phyloP scores from a whole-genome alignment of 2,797 vertebrate genomes.

The Enoplosus armatus region DNA sequence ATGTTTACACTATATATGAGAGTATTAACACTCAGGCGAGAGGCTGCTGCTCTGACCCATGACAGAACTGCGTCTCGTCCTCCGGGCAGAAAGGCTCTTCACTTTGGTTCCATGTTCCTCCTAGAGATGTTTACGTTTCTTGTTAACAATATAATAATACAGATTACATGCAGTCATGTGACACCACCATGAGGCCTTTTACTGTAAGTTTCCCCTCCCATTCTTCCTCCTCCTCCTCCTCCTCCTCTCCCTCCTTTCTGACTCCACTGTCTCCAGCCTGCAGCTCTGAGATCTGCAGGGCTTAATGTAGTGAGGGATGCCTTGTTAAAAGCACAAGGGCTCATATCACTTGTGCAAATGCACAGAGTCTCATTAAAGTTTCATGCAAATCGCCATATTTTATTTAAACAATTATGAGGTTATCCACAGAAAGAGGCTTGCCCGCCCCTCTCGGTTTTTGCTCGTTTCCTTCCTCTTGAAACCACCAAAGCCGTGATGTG shows the following conservation, averaged over 20 bases:
- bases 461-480: constrained; percentile 55
- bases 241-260: constrained; percentile 19
- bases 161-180: constrained; percentile 38
- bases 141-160: constrained; percentile 31
- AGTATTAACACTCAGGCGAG: constrained; percentile 5
- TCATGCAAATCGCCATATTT: constrained; percentile 82
- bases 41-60: constrained; percentile 42
- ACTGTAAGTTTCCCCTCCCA: constrained; percentile 22
- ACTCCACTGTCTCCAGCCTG: constrained; percentile 39
- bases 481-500: constrained; percentile 42
- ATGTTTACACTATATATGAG: constrained; percentile 40
- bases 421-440: constrained; percentile 73
- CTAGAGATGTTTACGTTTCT: constrained; percentile 24
- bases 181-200: constrained; percentile 36
- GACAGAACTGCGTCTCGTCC: constrained; percentile 26
- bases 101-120: background rate
- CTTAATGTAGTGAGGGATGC: constrained; percentile 73
- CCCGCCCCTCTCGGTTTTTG: constrained; percentile 27
- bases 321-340: constrained; percentile 79
- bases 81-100: background rate
- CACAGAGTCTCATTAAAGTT: constrained; percentile 82
- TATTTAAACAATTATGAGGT: constrained; percentile 87
- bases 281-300: constrained; percentile 54
- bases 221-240: constrained; percentile 1
- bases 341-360: constrained; percentile 81